A percentile compares a stretch with the other conserved stretches of the same genome.
These are phyloP conservation scores for Montipora sp. DNA, from an alignment of 64 coral and sea anemone species.

Conservation along the genomic window DNA sequence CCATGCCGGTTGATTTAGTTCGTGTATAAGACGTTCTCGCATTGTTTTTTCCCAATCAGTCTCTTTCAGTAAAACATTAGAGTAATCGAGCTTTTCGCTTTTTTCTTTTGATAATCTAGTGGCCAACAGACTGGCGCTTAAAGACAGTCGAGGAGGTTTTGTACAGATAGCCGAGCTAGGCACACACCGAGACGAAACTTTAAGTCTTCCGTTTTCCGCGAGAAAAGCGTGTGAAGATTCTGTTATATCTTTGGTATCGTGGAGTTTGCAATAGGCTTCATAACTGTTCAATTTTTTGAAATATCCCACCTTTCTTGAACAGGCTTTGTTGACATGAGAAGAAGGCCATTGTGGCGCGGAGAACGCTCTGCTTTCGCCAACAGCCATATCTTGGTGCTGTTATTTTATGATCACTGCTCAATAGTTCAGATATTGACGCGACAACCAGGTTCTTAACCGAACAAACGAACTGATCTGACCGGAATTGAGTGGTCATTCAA, in stretches of 20 bases:
- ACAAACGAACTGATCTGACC: too few species aligned
- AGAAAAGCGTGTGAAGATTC: constrained; percentile 3
- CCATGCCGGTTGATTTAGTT: background rate
- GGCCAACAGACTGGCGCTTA: too few species aligned
- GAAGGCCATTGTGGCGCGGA: background rate
- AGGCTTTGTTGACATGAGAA: background rate
- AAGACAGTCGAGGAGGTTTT: too few species aligned
- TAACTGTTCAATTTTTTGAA: background rate
- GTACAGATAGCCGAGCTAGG: too few species aligned
- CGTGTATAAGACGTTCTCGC: too few species aligned
- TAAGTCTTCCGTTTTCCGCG: background rate
- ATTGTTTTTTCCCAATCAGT: too few species aligned
- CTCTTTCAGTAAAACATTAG: too few species aligned
- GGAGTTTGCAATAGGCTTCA: background rate
- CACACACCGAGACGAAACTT: too few species aligned
- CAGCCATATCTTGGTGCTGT: background rate
- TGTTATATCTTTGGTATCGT: background rate
- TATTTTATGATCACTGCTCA: background rate
- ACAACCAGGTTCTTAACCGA: too few species aligned
- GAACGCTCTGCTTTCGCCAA: constrained; percentile 8
- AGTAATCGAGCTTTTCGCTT: too few species aligned
- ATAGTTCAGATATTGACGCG: background rate
- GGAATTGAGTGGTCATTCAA: background rate
- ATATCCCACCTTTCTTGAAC: background rate
- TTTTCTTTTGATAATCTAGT: too few species aligned